Evolutionary conservation across 2,888 invertebrate genomes (phyloP).

Genomic region (Pandemis heparana): DNA sequence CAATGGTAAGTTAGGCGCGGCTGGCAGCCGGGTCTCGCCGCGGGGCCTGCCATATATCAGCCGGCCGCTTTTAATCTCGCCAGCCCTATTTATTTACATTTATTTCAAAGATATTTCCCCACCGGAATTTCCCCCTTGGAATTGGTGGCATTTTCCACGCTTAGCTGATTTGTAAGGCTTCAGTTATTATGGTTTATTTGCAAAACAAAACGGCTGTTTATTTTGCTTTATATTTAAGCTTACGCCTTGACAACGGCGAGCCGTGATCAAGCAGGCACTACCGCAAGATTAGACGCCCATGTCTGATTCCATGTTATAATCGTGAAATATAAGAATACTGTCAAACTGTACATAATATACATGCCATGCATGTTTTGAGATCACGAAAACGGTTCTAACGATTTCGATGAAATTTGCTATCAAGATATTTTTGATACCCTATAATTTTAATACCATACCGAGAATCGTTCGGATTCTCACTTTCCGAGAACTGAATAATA

Average conservation of each 20-base stretch:
- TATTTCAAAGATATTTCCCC: conserved; percentile 81
- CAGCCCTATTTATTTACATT: conserved; percentile 82
- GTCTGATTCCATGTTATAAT: background rate
- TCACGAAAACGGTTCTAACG: too few species aligned
- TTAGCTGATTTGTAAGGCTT: conserved; percentile 77
- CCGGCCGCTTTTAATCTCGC: conserved; percentile 78
- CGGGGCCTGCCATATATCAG: conserved; percentile 72
- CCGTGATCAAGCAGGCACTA: background rate
- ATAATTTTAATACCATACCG: too few species aligned
- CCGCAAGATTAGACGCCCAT: background rate
- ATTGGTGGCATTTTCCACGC: conserved; percentile 76
- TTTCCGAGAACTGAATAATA: too few species aligned
- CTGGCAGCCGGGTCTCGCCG: conserved; percentile 58
- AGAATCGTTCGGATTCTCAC: too few species aligned
- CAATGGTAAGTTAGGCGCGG: conserved; percentile 51
- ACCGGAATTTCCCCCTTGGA: conserved; percentile 79
- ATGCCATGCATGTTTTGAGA: too few species aligned
- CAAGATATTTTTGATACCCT: too few species aligned
- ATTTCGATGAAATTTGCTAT: too few species aligned
- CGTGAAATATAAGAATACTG: background rate
- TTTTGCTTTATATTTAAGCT: conserved; percentile 44
- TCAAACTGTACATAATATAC: too few species aligned
- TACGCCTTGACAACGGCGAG: background rate
- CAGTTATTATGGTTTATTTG: conserved; percentile 73
- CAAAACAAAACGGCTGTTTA: conserved; percentile 68